phyloP scores from a whole-genome alignment of 2,797 vertebrate species.

The Merluccius polli region DNA sequence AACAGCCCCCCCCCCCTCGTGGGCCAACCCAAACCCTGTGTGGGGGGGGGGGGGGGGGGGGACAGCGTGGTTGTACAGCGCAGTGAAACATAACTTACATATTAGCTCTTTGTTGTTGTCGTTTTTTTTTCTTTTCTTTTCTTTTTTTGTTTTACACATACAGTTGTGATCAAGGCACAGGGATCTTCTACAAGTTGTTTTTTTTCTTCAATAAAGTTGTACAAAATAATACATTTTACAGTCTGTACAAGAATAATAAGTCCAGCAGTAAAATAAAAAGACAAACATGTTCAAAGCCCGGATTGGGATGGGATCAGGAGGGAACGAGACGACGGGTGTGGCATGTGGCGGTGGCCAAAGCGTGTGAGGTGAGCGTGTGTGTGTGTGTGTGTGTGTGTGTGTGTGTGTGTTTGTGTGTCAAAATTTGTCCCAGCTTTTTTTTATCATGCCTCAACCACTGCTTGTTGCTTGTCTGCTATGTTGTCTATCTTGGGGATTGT shows the following conservation, averaged over 20 bases:
- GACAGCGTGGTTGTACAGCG: conserved; percentile 81
- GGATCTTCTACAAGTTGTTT: conserved; percentile 91
- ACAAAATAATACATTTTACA: conserved; percentile 99
- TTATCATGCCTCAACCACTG: neutral
- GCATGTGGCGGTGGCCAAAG: conserved; percentile 4
- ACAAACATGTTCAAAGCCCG: conserved; percentile 49
- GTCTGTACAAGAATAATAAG: conserved; percentile 94
- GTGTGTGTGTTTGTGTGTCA: conserved; percentile 6
- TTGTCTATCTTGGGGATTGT: neutral
- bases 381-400: conserved; percentile 9
- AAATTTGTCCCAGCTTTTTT: too few relatives aligned
- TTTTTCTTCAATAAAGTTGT: conserved; percentile 89
- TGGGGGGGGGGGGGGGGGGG: conserved; percentile 71
- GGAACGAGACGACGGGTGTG: neutral
- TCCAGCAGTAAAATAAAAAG: conserved; percentile 85
- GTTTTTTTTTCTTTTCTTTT: neutral
- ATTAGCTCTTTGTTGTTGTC: conserved; percentile 65
- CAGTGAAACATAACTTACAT: conserved; percentile 82
- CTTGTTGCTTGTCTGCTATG: neutral
- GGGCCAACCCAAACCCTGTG: conserved; percentile 45
- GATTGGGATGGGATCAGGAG: neutral
- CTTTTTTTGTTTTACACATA: conserved; percentile 68
- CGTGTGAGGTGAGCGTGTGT: conserved; percentile 1
- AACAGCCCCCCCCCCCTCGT: conserved; percentile 30
- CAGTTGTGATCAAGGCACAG: conserved; percentile 96